A percentile compares a stretch with the other conserved stretches of the same genome.
These are phyloP conservation scores for Luidia sarsii DNA, from an alignment of 53 echinoderm and acorn worm species.

Conservation along the genomic window DNA sequence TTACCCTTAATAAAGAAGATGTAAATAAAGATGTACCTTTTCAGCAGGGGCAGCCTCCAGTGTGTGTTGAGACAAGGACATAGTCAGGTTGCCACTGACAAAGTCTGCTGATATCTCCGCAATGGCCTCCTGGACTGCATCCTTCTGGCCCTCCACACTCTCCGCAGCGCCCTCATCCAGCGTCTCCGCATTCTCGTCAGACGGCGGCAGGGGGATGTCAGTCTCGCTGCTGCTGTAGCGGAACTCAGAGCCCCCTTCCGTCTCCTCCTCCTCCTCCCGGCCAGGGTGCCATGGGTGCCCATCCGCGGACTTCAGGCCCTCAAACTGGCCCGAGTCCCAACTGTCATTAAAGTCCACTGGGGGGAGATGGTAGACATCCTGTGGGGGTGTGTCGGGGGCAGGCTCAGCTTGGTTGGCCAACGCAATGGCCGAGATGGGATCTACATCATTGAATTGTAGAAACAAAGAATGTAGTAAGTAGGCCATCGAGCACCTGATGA, in stretches of 20 bases:
- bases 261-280: constrained; percentile 47
- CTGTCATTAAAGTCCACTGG: constrained; percentile 56
- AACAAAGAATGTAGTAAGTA: too few species aligned
- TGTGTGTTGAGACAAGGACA: constrained; percentile 78
- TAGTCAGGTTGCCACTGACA: constrained; percentile 70
- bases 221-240: constrained; percentile 78
- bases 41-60: constrained; percentile 37
- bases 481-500: too few species aligned
- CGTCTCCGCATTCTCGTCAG: constrained; percentile 49
- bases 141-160: constrained; percentile 15
- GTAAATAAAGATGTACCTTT: too few species aligned
- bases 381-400: not conserved
- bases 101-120: constrained; percentile 80
- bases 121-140: constrained; percentile 75
- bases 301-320: constrained; percentile 27
- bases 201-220: constrained; percentile 65
- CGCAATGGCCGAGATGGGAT: constrained; percentile 29
- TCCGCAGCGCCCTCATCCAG: not conserved
- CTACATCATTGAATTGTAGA: too few species aligned
- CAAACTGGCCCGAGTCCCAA: constrained; percentile 56
- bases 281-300: constrained; percentile 49
- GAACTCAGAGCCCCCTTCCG: constrained; percentile 63
- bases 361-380: constrained; percentile 12
- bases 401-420: constrained; percentile 24
- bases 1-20: too few species aligned